Percentiles rank a stretch among this genome's conserved stretches.
phyloP scores from a whole-genome alignment of 2,888 invertebrate genomes.

The Lepidonotus clava region DNA sequence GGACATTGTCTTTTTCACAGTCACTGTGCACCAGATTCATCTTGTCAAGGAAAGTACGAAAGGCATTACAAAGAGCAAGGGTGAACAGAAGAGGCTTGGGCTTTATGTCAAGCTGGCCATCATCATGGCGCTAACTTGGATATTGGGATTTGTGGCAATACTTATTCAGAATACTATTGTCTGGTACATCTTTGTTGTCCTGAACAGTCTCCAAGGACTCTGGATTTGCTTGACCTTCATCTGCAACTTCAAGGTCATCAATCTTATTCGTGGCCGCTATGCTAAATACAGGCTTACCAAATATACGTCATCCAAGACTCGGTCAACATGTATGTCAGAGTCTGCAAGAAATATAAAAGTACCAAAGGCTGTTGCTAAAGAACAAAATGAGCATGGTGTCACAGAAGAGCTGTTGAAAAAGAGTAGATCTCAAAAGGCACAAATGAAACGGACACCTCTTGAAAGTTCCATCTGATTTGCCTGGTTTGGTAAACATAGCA shows the following conservation, averaged over 20 bases:
- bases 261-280: constrained; percentile 30
- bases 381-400: too few relatives aligned
- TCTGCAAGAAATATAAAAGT: too few relatives aligned
- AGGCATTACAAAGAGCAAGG: constrained; percentile 13
- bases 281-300: not conserved
- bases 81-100: constrained; percentile 11
- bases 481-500: too few relatives aligned
- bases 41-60: constrained; percentile 28
- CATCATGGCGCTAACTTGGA: constrained; percentile 55
- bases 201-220: constrained; percentile 56
- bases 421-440: too few relatives aligned
- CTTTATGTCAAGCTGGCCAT: constrained; percentile 52
- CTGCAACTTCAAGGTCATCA: constrained; percentile 16
- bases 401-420: too few relatives aligned
- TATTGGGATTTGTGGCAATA: constrained; percentile 48
- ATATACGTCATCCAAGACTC: not conserved
- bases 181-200: constrained; percentile 56
- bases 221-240: constrained; percentile 54
- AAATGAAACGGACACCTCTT: too few relatives aligned
- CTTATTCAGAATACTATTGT: constrained; percentile 21
- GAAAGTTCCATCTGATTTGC: too few relatives aligned
- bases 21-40: constrained; percentile 27
- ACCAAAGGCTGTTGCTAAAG: too few relatives aligned
- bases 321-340: constrained; percentile 1
- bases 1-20: constrained; percentile 46